These are phyloP conservation scores for Plumapathes pennacea DNA, from an alignment of 92 coral and sea anemone genomes.

Conservation along the genomic window DNA sequence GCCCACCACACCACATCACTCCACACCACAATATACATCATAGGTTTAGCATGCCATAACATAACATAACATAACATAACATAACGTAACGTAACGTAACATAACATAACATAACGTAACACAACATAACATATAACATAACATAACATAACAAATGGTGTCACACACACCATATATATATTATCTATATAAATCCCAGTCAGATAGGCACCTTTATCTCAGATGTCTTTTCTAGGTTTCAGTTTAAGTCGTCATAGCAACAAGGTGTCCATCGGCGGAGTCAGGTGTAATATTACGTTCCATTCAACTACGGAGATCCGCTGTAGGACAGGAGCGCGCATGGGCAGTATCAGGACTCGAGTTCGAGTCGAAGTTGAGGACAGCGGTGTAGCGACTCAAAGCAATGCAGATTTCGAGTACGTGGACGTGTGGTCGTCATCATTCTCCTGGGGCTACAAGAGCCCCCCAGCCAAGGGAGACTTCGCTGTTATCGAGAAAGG, in stretches of 20 bases:
- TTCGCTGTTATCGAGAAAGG: constrained; percentile 59
- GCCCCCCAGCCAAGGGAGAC: constrained; percentile 82
- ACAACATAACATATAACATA: no score
- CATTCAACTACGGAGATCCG: constrained; percentile 55
- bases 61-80: no score
- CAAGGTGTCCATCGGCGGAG: constrained; percentile 73
- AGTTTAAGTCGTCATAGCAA: constrained; percentile 42
- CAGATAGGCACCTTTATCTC: no score
- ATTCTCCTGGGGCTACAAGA: constrained; percentile 79
- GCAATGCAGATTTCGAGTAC: constrained; percentile 73
- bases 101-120: no score
- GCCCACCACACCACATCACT: no score
- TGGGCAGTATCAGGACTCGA: constrained; percentile 53
- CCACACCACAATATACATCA: no score
- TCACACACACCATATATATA: no score
- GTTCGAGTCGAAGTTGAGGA: constrained; percentile 75
- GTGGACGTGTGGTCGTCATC: constrained; percentile 90
- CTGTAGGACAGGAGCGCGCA: constrained; percentile 75
- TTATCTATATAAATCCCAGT: no score
- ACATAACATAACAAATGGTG: no score
- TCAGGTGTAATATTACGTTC: constrained; percentile 59
- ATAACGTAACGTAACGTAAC: no score
- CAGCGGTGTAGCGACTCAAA: constrained; percentile 75
- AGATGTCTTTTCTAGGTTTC: no score
- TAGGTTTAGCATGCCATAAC: no score